Evolutionary conservation across 1,140 invertebrate species (phyloP), one percentile per base, ranked within the genome.

Genomic region (Drosophila teissieri): DNA sequence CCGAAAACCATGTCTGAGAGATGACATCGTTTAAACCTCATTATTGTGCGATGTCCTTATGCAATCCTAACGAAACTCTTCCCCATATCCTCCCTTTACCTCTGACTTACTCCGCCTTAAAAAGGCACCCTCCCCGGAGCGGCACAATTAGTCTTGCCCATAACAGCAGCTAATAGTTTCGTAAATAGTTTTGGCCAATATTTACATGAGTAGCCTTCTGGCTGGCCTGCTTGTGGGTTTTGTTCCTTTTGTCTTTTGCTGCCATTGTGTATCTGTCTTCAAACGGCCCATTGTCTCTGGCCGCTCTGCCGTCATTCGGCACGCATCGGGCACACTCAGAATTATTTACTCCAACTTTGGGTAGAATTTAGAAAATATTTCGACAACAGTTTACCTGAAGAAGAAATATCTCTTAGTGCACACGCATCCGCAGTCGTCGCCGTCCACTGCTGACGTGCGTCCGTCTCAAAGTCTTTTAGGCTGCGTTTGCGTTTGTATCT

Each of bases 151-250:
- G 73, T 76, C 73, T 53, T 75, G 67, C 27, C 73, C 40, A 48
- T 53, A 73, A 74, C 51, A 62, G 42, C 63, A 61, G 72, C 73
- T 77, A 77, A 77, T 76, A 77, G 74, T 77, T 76, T 53, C 73
- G 63, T 77, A 77, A 77, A 77, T 77, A 77, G 51, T 76, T 69
- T 74, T 75, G 74, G 63, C 74, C 63, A 77, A 76, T 77, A 77
- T 77, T 77, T 77, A 77, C 74, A 77, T 77, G 74, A 69, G 74
- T 76, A 51, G 73, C 73, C 74, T 76, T 56, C 64, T 68, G 51
- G 40, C 52, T 34, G 12, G 24, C 34, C 44, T 56, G 51, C 42
- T n/a, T 69, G 49, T 68, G 54, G 40, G 62, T 31, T 68, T 55
- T 69, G 67, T 56, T 70, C 51, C 65, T 56, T 70, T 69, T 70